Conservation (phyloP, 2,888 invertebrate genomes). For the Patella caerulea region DNA sequence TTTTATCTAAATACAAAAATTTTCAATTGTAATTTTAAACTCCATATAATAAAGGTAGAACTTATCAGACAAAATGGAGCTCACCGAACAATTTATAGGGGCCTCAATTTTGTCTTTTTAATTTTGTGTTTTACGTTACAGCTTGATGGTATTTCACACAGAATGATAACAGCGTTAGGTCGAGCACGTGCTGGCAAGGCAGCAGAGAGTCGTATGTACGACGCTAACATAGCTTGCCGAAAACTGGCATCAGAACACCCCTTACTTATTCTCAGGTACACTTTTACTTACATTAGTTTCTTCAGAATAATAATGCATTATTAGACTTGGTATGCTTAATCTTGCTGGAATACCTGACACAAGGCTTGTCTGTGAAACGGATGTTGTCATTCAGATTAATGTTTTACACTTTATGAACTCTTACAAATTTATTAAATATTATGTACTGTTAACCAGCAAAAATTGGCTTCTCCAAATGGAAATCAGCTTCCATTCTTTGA, state of each 20-base stretch:
- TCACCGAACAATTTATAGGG: too few relatives aligned
- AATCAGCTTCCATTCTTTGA: too few relatives aligned
- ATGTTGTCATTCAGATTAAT: background rate
- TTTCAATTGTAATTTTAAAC: too few relatives aligned
- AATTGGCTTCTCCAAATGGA: too few relatives aligned
- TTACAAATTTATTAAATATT: background rate
- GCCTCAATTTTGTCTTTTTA: background rate
- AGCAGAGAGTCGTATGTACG: conserved; percentile 79
- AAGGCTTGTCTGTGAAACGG: background rate
- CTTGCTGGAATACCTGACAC: background rate
- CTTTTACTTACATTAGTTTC: background rate
- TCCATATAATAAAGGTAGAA: too few relatives aligned
- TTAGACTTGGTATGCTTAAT: background rate
- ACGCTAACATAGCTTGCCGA: conserved; percentile 83
- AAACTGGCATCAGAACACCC: conserved; percentile 88
- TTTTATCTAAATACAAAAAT: too few relatives aligned
- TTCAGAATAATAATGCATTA: background rate
- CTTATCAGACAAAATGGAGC: too few relatives aligned
- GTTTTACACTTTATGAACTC: background rate
- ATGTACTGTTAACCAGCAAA: too few relatives aligned
- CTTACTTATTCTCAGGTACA: conserved; percentile 79
- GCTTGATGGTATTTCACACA: conserved; percentile 85
- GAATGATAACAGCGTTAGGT: conserved; percentile 84
- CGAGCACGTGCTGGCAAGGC: conserved; percentile 80
- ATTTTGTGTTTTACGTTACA: conserved; percentile 51